Percentiles rank a stretch among this genome's conserved stretches.
These are phyloP conservation scores for Romanogobio albipinnatus DNA, from an alignment of 2,113 vertebrate genomes.

Conservation along the genomic window DNA sequence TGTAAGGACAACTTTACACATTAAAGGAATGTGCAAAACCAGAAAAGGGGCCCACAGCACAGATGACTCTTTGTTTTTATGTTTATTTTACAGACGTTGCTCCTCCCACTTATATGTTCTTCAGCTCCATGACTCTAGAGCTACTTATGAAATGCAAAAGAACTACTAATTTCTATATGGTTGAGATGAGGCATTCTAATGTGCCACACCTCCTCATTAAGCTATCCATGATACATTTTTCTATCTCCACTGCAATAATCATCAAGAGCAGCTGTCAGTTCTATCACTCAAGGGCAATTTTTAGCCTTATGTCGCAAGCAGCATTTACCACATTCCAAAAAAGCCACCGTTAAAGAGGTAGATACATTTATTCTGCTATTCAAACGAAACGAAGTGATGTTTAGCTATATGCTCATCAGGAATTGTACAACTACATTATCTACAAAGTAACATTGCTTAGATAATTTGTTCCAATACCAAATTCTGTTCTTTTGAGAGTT, in stretches of 20 bases:
- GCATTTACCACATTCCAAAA: conserved; percentile 5
- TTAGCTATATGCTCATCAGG: not conserved
- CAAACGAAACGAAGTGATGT: not conserved
- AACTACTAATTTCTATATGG: not conserved
- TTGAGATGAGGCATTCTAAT: conserved; percentile 3
- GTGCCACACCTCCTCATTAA: not conserved
- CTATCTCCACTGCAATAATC: not conserved
- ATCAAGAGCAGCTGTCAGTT: not conserved
- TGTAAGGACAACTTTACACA: not conserved
- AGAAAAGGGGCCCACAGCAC: not conserved
- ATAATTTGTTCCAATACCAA: not conserved
- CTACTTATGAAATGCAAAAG: not conserved
- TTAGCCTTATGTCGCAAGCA: not conserved
- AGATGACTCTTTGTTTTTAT: conserved; percentile 13
- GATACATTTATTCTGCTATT: not conserved
- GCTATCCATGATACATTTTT: not conserved
- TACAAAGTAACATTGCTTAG: not conserved
- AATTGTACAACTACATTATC: not conserved
- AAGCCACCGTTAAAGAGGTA: not conserved
- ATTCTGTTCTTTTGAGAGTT: not conserved
- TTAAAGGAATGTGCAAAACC: not conserved
- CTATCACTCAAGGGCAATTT: conserved; percentile 4
- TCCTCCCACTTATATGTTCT: conserved; percentile 11
- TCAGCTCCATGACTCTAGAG: not conserved
- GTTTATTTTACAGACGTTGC: not conserved